Conservation (phyloP, 2,797 vertebrate species). For the Uromys caudimaculatus region DNA sequence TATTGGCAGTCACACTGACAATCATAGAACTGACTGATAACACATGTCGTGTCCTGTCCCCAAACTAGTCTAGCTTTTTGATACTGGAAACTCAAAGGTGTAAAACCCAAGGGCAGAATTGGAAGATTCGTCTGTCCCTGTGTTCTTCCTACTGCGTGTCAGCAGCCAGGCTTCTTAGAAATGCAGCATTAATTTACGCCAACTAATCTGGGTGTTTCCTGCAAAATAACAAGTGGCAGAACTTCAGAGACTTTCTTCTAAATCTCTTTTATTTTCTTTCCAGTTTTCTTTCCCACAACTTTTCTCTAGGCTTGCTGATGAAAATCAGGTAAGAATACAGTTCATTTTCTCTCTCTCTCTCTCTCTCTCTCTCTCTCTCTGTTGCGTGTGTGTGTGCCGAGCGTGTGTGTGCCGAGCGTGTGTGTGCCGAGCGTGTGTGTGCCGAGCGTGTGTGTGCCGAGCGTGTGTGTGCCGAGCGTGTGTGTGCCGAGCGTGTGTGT, state of each 20-base stretch:
- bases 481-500: too few relatives aligned
- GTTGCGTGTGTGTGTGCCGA: too few relatives aligned
- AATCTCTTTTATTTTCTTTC: constrained; percentile 58
- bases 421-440: too few relatives aligned
- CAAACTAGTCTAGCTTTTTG: background rate
- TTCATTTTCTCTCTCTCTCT: background rate
- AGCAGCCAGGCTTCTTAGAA: background rate
- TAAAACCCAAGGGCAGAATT: background rate
- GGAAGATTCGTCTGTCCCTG: background rate
- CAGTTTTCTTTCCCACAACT: constrained; percentile 84
- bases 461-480: too few relatives aligned
- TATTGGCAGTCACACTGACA: background rate
- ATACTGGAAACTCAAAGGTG: background rate
- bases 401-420: too few relatives aligned
- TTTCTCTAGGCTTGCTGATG: constrained; percentile 70
- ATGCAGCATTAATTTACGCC: background rate
- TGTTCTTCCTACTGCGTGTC: background rate
- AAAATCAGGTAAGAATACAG: constrained; percentile 76
- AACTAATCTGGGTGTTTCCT: background rate
- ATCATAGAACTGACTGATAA: background rate
- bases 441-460: too few relatives aligned
- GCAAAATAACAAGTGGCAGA: background rate
- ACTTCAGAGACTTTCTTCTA: constrained; percentile 7
- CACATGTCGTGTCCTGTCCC: background rate
- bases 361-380: too few relatives aligned